Evolutionary conservation across 2,888 invertebrate genomes (phyloP).

Genomic region (Agrotis exclamationis): DNA sequence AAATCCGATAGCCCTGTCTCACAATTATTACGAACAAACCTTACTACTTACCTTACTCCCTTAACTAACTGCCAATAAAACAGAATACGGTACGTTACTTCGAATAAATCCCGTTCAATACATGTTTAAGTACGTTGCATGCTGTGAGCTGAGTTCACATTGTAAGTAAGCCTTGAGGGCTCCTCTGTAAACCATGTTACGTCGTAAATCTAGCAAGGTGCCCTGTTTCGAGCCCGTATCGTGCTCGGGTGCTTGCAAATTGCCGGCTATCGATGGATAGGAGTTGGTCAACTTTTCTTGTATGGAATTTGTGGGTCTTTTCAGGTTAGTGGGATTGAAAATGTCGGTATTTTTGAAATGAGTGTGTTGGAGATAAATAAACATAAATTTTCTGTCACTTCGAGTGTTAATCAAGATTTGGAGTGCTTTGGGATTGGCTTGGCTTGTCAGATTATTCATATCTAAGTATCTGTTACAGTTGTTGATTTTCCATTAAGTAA

Average conservation of each 20-base stretch:
- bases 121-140: constrained; percentile 61
- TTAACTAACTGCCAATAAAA: constrained; percentile 32
- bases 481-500: too few relatives aligned
- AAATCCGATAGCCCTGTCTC: constrained; percentile 14
- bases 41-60: constrained; percentile 4
- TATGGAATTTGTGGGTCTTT: constrained; percentile 27
- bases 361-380: too few relatives aligned
- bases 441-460: too few relatives aligned
- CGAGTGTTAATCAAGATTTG: background rate
- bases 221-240: constrained; percentile 45
- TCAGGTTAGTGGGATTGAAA: constrained; percentile 5
- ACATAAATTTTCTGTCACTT: background rate
- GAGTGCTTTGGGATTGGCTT: too few relatives aligned
- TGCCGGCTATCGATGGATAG: constrained; percentile 54
- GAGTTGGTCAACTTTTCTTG: constrained; percentile 56
- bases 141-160: constrained; percentile 63
- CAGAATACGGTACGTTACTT: constrained; percentile 43
- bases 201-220: constrained; percentile 64
- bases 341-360: background rate
- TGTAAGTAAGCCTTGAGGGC: constrained; percentile 64
- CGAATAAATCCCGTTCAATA: constrained; percentile 63
- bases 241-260: constrained; percentile 57
- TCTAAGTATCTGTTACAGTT: too few relatives aligned
- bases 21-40: constrained; percentile 39
- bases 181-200: constrained; percentile 58